Percentiles rank a stretch among this genome's conserved stretches.
These are phyloP conservation scores for Oreochromis spilurus DNA, from an alignment of 2,113 vertebrate genomes.

Conservation along the genomic window DNA sequence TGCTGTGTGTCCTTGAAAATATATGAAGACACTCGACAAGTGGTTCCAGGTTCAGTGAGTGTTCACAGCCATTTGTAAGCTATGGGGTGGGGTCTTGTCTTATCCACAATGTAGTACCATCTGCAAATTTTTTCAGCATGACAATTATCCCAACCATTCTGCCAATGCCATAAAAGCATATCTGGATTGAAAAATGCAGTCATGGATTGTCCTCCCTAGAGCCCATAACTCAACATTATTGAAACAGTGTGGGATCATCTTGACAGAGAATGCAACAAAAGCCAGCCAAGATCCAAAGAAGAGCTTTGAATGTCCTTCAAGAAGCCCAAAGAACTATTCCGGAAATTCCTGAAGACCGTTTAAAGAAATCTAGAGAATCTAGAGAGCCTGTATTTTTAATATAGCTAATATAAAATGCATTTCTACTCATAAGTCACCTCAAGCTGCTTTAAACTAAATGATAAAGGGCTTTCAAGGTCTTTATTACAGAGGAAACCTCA, in stretches of 20 bases:
- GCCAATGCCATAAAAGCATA: neutral
- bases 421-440: neutral
- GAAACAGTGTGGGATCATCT: neutral
- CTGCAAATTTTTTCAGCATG: too few relatives aligned
- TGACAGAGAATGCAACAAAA: neutral
- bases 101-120: too few relatives aligned
- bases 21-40: neutral
- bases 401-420: neutral
- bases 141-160: too few relatives aligned
- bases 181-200: neutral
- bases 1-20: neutral
- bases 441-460: neutral
- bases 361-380: neutral
- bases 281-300: neutral
- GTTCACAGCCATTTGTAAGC: neutral
- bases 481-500: neutral
- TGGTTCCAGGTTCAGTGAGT: neutral
- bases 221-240: neutral
- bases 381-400: rapidly evolving
- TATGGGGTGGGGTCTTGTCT: too few relatives aligned
- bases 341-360: neutral
- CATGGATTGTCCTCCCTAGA: neutral
- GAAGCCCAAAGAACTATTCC: neutral
- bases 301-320: neutral
- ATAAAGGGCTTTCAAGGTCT: neutral